These are phyloP conservation scores for Orientallactaga sibirica DNA, from an alignment of 2,797 vertebrate species.

Conservation along the genomic window DNA sequence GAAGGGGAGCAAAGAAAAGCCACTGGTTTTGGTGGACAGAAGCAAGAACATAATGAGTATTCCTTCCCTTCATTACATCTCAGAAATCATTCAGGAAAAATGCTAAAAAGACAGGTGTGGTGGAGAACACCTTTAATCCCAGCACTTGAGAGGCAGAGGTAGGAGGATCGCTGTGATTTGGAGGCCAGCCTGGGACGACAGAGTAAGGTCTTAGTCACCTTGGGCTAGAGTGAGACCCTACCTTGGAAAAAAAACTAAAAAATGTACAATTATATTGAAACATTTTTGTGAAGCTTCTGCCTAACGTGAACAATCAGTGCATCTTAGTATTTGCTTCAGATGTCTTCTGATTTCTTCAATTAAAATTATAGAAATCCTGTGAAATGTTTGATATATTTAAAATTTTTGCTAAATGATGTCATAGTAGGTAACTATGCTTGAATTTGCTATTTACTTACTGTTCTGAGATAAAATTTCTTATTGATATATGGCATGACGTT, in stretches of 20 bases:
- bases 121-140: no score
- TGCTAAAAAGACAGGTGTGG: no score
- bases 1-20: no score
- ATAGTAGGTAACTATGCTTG: neutral
- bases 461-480: slow-evolving; percentile 35
- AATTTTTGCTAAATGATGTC: neutral
- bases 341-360: slow-evolving; percentile 26
- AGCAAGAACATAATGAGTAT: neutral
- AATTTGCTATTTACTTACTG: neutral
- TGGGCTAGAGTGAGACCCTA: no score
- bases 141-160: no score
- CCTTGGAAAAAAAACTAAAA: neutral
- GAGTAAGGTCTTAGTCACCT: no score
- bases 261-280: neutral
- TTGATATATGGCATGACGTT: neutral
- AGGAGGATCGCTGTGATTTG: no score
- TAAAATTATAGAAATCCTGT: neutral
- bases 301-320: neutral
- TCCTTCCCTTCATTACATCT: neutral
- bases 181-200: no score
- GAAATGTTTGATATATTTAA: neutral
- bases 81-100: neutral
- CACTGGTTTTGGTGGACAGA: neutral
- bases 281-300: neutral
- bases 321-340: slow-evolving; percentile 10